These are phyloP conservation scores for Anas flavirostris DNA, from an alignment of 2,797 vertebrate species.

Conservation along the genomic window DNA sequence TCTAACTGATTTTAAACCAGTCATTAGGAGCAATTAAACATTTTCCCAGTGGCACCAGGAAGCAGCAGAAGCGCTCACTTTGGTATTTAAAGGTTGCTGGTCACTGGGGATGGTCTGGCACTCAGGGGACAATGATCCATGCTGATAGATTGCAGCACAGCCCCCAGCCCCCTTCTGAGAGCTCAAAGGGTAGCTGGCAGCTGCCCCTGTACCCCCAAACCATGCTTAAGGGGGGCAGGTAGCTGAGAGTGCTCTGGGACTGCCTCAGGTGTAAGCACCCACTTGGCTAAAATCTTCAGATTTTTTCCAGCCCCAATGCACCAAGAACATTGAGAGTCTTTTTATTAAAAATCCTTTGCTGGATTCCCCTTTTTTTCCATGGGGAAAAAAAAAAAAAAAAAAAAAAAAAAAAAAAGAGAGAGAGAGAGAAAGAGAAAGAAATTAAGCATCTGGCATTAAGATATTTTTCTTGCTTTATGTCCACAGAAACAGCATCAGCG, in stretches of 20 bases:
- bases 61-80: not conserved
- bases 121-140: not conserved
- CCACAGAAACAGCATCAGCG: not conserved
- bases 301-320: not conserved
- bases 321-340: not conserved
- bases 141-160: not conserved
- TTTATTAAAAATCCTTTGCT: not conserved
- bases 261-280: not conserved
- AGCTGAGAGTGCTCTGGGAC: not conserved
- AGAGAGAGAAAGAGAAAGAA: not conserved
- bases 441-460: not conserved
- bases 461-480: not conserved
- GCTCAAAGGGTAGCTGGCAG: not conserved
- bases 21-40: not conserved
- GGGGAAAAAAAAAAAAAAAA: not conserved
- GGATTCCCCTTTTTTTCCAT: not conserved
- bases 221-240: not conserved
- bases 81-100: not conserved
- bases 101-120: not conserved
- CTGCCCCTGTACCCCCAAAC: not conserved
- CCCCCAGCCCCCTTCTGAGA: not conserved
- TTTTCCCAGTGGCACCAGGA: not conserved
- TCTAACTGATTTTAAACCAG: not conserved
- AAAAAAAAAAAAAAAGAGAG: too few relatives aligned
- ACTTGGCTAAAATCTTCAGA: not conserved